Conservation (phyloP, 2,888 invertebrate genomes). For the Drosophila helvetica region DNA sequence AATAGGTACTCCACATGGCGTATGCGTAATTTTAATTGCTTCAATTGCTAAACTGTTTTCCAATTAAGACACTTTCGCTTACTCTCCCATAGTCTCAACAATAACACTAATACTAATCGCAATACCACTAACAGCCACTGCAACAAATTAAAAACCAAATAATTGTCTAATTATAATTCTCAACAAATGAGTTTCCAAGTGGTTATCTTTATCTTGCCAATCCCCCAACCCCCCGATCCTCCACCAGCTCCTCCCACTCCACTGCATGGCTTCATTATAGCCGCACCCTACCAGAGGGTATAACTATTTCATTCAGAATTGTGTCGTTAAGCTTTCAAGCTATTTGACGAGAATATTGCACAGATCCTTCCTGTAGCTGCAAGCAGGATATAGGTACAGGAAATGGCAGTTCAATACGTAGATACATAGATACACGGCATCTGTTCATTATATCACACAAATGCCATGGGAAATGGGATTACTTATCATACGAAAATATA, state of each 20-base stretch:
- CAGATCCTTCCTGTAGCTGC: too few relatives aligned
- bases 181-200: conserved; percentile 76
- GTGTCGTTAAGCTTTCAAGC: too few relatives aligned
- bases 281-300: neutral
- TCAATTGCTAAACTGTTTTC: neutral
- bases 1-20: conserved; percentile 32
- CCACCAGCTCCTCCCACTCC: neutral
- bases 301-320: too few relatives aligned
- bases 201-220: conserved; percentile 62
- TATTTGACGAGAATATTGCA: too few relatives aligned
- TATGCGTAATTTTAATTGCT: neutral
- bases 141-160: conserved; percentile 59
- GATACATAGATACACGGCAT: too few relatives aligned
- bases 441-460: too few relatives aligned
- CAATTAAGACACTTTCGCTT: neutral
- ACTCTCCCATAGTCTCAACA: conserved; percentile 33
- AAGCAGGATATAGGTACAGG: too few relatives aligned
- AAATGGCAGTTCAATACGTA: too few relatives aligned
- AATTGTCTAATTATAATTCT: conserved; percentile 75
- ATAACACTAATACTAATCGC: conserved; percentile 28
- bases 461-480: too few relatives aligned
- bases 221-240: neutral
- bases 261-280: neutral
- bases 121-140: conserved; percentile 6
- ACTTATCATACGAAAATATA: too few relatives aligned